Percentiles rank a stretch among this genome's conserved stretches.
Conservation (phyloP, 2,113 vertebrate species). For the Pelodiscus sinensis region DNA sequence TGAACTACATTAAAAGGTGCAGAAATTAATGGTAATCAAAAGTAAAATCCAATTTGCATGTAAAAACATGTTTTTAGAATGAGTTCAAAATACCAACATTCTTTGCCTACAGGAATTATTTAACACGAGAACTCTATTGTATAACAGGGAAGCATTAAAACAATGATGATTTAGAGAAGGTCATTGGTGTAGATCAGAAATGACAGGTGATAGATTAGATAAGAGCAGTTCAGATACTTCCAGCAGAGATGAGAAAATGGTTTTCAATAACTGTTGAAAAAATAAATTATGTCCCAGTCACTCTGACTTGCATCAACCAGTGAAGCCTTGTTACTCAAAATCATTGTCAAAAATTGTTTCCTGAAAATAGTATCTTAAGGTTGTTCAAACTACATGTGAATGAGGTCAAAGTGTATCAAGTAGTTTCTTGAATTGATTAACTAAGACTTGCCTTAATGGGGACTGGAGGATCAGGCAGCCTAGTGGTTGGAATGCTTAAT, state of each 20-base stretch:
- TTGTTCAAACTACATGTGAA: rapidly evolving
- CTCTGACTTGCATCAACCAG: neutral
- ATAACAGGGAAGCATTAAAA: neutral
- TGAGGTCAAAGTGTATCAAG: neutral
- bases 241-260: neutral
- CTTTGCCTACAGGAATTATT: slow-evolving; percentile 9
- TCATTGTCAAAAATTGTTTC: neutral
- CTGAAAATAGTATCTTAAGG: neutral
- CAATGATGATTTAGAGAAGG: neutral
- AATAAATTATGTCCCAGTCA: neutral
- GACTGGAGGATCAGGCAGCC: neutral
- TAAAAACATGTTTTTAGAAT: neutral
- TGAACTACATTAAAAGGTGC: neutral
- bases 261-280: neutral
- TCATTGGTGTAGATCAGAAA: slow-evolving; percentile 16
- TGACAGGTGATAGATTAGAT: neutral
- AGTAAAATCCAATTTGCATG: neutral
- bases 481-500: neutral
- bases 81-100: neutral
- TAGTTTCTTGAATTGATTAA: neutral
- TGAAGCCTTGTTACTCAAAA: neutral
- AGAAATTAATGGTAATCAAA: neutral
- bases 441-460: neutral
- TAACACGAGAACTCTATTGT: neutral
- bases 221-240: neutral